Evolutionary conservation across 2,797 vertebrate species (phyloP).

Genomic region (Peromyscus nudipes): DNA sequence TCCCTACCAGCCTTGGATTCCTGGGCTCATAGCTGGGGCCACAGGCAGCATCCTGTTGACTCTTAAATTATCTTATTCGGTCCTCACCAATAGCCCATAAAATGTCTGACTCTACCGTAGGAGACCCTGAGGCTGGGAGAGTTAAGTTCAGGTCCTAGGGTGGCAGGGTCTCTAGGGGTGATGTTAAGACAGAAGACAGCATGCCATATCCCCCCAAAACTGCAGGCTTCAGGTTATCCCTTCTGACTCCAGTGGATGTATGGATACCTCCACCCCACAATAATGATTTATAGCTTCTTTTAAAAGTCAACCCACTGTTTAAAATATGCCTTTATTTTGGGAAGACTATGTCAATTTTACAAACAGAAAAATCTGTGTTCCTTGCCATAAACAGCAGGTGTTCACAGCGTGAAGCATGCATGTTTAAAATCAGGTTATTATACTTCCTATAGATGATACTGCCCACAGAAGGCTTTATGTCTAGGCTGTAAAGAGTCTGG

Average conservation of each 20-base stretch:
- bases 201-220: background rate
- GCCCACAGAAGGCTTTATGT: background rate
- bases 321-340: background rate
- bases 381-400: background rate
- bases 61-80: background rate
- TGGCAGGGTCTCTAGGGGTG: accelerated
- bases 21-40: background rate
- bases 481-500: background rate
- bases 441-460: too few relatives aligned
- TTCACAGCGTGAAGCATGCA: background rate
- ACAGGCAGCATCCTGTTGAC: too few relatives aligned
- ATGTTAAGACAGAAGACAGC: background rate
- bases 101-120: background rate
- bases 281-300: background rate
- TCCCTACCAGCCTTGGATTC: background rate
- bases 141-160: background rate
- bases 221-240: background rate
- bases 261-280: background rate
- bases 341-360: background rate
- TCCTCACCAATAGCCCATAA: background rate
- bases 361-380: background rate
- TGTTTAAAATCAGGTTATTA: background rate
- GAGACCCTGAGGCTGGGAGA: background rate
- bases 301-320: background rate
- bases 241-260: background rate